These are phyloP conservation scores for Pterocles gutturalis DNA, from an alignment of 2,113 vertebrate species.

Conservation along the genomic window DNA sequence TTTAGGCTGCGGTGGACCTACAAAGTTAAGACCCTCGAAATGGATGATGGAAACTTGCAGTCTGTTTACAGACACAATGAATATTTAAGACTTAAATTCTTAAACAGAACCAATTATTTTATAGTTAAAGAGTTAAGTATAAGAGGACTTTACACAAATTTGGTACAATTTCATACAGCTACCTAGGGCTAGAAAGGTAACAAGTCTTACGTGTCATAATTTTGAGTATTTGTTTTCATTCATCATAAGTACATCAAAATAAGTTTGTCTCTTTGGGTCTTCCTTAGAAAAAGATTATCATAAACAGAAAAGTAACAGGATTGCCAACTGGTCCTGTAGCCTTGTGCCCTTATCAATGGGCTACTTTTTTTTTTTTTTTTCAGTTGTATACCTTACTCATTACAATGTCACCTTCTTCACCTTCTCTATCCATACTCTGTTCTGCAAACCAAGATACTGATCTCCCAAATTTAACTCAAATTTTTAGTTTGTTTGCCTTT, in stretches of 20 bases:
- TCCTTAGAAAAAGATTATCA: not conserved
- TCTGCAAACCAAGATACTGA: not conserved
- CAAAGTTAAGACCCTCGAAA: not conserved
- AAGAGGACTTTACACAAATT: not conserved
- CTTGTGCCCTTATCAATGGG: not conserved
- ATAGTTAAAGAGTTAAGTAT: not conserved
- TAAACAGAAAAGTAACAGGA: not conserved
- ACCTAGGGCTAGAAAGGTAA: not conserved
- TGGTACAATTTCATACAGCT: not conserved
- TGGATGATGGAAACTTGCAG: not conserved
- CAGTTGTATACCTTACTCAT: not conserved
- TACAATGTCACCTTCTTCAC: not conserved
- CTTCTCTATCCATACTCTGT: not conserved
- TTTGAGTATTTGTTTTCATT: not conserved
- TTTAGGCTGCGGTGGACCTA: not conserved
- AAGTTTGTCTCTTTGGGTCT: not conserved
- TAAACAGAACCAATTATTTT: not conserved
- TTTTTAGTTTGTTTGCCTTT: not conserved
- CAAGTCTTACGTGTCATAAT: fast-evolving
- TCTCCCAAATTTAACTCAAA: not conserved
- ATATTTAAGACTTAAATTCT: not conserved
- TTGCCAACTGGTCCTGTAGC: not conserved
- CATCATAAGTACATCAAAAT: not conserved
- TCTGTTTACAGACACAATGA: not conserved
- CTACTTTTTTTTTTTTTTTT: not conserved